Evolutionary conservation across 2,113 vertebrate species (phyloP).

Genomic region (Cheilinus undulatus): DNA sequence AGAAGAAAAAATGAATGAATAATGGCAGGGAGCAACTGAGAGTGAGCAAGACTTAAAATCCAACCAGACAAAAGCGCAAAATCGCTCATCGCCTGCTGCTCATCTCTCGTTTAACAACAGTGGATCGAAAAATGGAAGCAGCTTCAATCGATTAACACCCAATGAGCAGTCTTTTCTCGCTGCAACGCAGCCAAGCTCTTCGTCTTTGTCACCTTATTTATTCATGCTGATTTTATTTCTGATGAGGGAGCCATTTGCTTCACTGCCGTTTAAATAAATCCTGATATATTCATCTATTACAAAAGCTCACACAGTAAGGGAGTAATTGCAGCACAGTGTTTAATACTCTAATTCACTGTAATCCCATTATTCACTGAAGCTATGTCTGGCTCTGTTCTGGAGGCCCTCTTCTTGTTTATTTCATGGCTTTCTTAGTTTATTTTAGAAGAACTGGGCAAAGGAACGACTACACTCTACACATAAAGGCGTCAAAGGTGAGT

Average conservation of each 20-base stretch:
- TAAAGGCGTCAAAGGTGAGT: too few relatives aligned
- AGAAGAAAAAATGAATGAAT: not conserved
- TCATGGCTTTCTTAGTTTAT: not conserved
- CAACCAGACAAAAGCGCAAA: not conserved
- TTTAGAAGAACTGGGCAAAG: not conserved
- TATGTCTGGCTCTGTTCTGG: conserved; percentile 26
- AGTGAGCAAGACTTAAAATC: not conserved
- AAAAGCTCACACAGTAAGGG: conserved; percentile 48
- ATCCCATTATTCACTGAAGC: conserved; percentile 56
- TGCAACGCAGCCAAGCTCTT: conserved; percentile 13
- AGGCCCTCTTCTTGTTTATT: not conserved
- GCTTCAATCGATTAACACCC: conserved; percentile 48
- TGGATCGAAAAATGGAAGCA: conserved; percentile 1
- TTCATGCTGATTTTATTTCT: conserved; percentile 63
- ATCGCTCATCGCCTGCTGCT: not conserved
- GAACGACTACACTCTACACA: too few relatives aligned
- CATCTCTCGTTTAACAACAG: conserved; percentile 29
- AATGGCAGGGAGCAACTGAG: not conserved
- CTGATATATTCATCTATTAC: conserved; percentile 67
- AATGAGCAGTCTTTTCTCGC: conserved; percentile 24
- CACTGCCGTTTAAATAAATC: conserved; percentile 57
- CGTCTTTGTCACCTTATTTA: conserved; percentile 60
- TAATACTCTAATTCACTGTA: conserved; percentile 67
- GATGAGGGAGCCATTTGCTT: conserved; percentile 47
- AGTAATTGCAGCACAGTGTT: conserved; percentile 64